Evolutionary conservation across 2,797 vertebrate genomes (phyloP).

Genomic region (Typhlichthys subterraneus): DNA sequence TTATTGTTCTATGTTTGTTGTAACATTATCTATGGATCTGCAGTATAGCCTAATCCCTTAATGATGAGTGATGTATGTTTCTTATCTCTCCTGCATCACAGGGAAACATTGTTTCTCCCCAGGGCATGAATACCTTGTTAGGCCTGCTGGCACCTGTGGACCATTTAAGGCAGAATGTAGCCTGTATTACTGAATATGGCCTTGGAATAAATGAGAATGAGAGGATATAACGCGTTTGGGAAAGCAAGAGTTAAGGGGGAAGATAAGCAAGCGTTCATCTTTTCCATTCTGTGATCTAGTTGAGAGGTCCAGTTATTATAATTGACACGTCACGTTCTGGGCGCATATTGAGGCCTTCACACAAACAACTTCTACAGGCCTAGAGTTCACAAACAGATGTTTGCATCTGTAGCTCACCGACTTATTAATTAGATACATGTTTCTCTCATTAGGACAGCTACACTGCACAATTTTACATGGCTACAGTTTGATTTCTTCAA

Average conservation of each 20-base stretch:
- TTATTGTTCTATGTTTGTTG: too few relatives aligned
- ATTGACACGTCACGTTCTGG: too few relatives aligned
- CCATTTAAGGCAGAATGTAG: too few relatives aligned
- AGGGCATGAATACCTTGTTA: constrained; percentile 44
- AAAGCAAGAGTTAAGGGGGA: not conserved
- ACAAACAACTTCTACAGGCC: too few relatives aligned
- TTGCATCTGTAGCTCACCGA: too few relatives aligned
- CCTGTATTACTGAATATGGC: not conserved
- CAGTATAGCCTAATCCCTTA: not conserved
- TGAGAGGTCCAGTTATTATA: not conserved
- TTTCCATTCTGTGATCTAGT: too few relatives aligned
- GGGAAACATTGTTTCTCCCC: constrained; percentile 40
- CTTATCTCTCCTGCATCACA: constrained; percentile 22
- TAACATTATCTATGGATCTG: not conserved
- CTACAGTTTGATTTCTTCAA: too few relatives aligned
- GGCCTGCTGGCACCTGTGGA: constrained; percentile 39
- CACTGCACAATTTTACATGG: too few relatives aligned
- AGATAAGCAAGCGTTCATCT: not conserved
- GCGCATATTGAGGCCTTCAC: too few relatives aligned
- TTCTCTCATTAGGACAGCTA: too few relatives aligned
- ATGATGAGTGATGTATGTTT: not conserved
- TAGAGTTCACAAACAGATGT: too few relatives aligned
- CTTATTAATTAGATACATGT: too few relatives aligned
- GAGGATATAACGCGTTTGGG: not conserved
- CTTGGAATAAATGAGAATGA: not conserved